Evolutionary conservation across 2,888 invertebrate species (phyloP).

Genomic region (Andrena hattorfiana): DNA sequence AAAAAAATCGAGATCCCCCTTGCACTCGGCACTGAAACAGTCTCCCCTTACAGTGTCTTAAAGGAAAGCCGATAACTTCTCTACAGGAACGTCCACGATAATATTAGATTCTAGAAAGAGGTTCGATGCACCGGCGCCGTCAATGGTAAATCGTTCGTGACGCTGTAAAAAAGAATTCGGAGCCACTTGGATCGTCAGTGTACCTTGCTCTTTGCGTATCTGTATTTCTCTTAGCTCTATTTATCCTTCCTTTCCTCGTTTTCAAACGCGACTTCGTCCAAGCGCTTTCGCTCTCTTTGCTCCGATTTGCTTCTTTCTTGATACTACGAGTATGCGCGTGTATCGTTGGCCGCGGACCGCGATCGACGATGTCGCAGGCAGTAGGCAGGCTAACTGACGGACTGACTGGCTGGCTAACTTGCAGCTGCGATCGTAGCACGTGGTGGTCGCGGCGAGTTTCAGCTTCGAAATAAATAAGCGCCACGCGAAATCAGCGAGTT

Average conservation of each 20-base stretch:
- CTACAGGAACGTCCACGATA: constrained; percentile 1
- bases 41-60: background rate
- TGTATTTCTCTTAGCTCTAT: background rate
- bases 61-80: constrained; percentile 17
- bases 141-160: background rate
- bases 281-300: background rate
- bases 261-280: background rate
- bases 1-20: background rate
- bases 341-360: background rate
- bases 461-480: constrained; percentile 63
- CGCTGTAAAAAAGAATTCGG: constrained; percentile 2
- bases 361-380: constrained; percentile 19
- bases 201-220: background rate
- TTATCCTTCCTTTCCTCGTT: background rate
- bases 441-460: constrained; percentile 54
- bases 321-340: background rate
- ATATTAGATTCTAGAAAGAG: constrained; percentile 1
- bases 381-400: background rate
- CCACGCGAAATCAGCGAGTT: constrained; percentile 59
- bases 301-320: background rate
- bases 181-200: constrained; percentile 11
- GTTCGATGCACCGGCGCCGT: constrained; percentile 17
- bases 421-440: constrained; percentile 35
- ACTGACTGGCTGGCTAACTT: constrained; percentile 7
- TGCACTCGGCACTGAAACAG: constrained; percentile 21